Percentiles rank a stretch among this genome's conserved stretches.
These are phyloP conservation scores for Batillaria attramentaria DNA, from an alignment of 1,140 invertebrate species.

Conservation along the genomic window DNA sequence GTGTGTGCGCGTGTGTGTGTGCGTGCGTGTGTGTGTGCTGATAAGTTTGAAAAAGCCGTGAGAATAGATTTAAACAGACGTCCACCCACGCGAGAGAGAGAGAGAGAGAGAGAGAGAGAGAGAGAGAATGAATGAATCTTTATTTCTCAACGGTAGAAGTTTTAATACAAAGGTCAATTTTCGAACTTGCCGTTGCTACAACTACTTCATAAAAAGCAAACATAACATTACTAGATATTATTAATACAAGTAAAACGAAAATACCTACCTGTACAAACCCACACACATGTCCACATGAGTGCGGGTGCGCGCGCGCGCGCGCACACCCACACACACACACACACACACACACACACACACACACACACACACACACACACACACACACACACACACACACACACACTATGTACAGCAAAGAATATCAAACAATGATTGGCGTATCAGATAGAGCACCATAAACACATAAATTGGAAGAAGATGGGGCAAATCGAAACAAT, in stretches of 20 bases:
- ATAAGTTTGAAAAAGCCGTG: no score
- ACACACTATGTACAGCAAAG: neutral
- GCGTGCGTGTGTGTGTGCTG: neutral
- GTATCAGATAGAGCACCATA: no score
- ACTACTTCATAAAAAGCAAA: neutral
- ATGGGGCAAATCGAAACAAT: no score
- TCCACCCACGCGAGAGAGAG: no score
- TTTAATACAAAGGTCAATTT: no score
- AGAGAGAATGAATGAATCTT: neutral
- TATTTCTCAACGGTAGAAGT: neutral
- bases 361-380: conserved; percentile 12
- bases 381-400: conserved; percentile 2
- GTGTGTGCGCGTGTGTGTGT: conserved; percentile 11
- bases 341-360: neutral
- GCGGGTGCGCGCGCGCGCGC: neutral
- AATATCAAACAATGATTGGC: no score
- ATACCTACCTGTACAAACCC: neutral
- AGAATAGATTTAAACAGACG: no score
- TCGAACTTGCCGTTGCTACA: no score
- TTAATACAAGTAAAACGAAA: neutral
- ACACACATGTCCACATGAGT: no score
- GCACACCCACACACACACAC: neutral
- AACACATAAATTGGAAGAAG: no score
- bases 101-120: neutral
- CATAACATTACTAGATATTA: neutral